Percentiles rank a stretch among this genome's conserved stretches.
Conservation (phyloP, 2,113 vertebrate species). For the Chinchilla lanigera region DNA sequence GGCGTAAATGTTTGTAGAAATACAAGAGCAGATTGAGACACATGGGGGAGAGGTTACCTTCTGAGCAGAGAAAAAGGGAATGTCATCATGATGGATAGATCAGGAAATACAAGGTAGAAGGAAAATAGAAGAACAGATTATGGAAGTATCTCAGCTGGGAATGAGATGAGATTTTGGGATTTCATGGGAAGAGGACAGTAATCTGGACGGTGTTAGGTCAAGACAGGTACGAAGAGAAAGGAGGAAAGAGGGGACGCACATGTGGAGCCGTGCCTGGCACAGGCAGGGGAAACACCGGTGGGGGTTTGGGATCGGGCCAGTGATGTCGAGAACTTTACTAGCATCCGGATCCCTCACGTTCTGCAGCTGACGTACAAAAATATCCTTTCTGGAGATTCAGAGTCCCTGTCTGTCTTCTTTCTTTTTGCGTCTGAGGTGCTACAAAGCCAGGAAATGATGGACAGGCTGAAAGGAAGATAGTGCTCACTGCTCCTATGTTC, state of each 20-base stretch:
- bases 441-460: conserved; percentile 17
- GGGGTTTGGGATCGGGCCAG: neutral
- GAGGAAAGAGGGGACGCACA: neutral
- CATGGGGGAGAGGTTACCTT: neutral
- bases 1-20: neutral
- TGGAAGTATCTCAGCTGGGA: neutral
- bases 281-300: neutral
- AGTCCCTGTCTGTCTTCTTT: neutral
- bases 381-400: neutral
- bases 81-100: neutral
- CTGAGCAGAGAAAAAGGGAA: neutral
- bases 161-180: neutral
- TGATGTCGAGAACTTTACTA: neutral
- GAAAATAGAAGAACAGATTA: neutral
- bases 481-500: neutral
- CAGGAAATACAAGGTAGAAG: neutral
- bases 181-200: neutral
- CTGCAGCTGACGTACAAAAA: neutral
- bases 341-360: neutral
- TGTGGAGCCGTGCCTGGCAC: fast-evolving
- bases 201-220: neutral
- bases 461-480: conserved; percentile 14
- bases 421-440: neutral
- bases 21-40: neutral
- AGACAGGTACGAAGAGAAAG: neutral